These are phyloP conservation scores for Umimayanthus kanabou DNA, from an alignment of 92 coral and sea anemone species.

Conservation along the genomic window DNA sequence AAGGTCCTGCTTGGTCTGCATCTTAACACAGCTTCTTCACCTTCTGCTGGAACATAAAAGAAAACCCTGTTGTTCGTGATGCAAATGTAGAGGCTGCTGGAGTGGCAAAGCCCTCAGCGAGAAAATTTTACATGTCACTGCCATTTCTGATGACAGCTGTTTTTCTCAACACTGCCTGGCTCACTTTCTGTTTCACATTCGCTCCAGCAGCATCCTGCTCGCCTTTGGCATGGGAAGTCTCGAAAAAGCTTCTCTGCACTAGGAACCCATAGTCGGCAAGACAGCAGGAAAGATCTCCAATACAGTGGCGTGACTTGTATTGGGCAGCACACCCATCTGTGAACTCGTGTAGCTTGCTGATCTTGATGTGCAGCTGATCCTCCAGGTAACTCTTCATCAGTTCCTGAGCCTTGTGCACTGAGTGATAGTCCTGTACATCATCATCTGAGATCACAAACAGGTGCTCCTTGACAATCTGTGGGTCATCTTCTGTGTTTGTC, in stretches of 20 bases:
- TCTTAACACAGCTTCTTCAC: constrained; percentile 51
- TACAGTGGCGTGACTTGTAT: constrained; percentile 59
- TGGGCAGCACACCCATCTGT: constrained; percentile 72
- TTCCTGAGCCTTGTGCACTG: constrained; percentile 61
- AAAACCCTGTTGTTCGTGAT: constrained; percentile 46
- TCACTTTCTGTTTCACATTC: constrained; percentile 61
- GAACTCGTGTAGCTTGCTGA: constrained; percentile 48
- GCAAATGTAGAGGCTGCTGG: constrained; percentile 59
- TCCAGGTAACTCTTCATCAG: constrained; percentile 30
- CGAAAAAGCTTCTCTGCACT: constrained; percentile 46
- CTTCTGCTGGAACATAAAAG: constrained; percentile 55
- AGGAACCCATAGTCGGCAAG: constrained; percentile 63
- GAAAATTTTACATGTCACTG: constrained; percentile 55
- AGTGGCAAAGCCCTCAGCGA: constrained; percentile 32
- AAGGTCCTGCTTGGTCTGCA: constrained; percentile 46
- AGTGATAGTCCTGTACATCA: constrained; percentile 44
- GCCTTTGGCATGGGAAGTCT: constrained; percentile 63
- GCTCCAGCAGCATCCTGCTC: constrained; percentile 65
- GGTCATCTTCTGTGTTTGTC: constrained; percentile 51
- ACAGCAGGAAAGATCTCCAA: constrained; percentile 62
- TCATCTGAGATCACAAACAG: constrained; percentile 60
- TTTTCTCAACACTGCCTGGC: constrained; percentile 60
- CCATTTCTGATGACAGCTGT: constrained; percentile 52
- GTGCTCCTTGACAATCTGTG: constrained; percentile 56
- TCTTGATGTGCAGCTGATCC: constrained; percentile 31